Evolutionary conservation across 64 coral and sea anemone genomes (phyloP).

Genomic region (Stichodactyla mertensii): DNA sequence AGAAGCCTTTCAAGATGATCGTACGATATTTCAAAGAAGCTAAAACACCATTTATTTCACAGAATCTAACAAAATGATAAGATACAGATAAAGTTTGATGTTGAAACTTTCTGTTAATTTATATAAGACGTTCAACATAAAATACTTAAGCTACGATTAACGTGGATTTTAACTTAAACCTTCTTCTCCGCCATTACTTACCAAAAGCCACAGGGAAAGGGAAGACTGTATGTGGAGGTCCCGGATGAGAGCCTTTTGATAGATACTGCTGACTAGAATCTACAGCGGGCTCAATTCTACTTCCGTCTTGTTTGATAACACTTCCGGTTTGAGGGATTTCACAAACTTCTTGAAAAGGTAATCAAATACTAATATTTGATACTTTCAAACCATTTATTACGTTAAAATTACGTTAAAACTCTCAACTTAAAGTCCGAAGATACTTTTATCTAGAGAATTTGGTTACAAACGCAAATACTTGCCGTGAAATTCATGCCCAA

Average conservation of each 20-base stretch:
- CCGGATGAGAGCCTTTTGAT: conserved; percentile 10
- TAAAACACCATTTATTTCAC: conserved; percentile 2
- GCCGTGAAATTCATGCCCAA: too few relatives aligned
- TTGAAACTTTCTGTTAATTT: background rate
- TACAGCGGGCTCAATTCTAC: background rate
- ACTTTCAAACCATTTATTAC: too few relatives aligned
- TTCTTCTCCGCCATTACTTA: conserved; percentile 22
- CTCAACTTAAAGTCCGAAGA: too few relatives aligned
- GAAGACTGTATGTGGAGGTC: background rate
- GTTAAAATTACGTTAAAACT: too few relatives aligned
- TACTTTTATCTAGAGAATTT: too few relatives aligned
- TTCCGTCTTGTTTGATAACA: background rate
- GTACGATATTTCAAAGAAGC: background rate
- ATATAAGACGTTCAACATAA: background rate
- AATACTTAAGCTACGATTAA: background rate
- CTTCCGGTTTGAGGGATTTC: too few relatives aligned
- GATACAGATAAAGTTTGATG: background rate
- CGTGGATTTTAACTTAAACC: background rate
- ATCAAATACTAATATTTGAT: too few relatives aligned
- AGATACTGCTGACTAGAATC: background rate
- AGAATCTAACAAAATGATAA: background rate
- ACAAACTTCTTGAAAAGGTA: too few relatives aligned
- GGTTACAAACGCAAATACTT: too few relatives aligned
- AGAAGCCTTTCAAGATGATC: background rate
- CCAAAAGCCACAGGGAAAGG: conserved; percentile 26